These are phyloP conservation scores for Limenitis camilla DNA, from an alignment of 2,888 invertebrate genomes.

Conservation along the genomic window DNA sequence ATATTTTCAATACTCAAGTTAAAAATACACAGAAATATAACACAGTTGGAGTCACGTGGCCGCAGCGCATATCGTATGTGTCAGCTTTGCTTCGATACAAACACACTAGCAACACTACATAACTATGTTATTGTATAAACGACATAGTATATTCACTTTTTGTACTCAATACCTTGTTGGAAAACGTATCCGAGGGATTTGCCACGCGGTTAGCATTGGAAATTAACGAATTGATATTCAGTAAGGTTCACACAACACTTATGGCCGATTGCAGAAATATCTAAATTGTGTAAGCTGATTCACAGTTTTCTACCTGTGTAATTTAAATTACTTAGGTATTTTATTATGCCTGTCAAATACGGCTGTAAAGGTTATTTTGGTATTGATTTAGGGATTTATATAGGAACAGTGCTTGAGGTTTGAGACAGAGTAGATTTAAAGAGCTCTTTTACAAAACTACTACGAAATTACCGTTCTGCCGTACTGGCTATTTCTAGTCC, in stretches of 20 bases:
- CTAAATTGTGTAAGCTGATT: constrained; percentile 21
- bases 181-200: constrained; percentile 29
- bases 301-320: constrained; percentile 7
- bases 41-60: constrained; percentile 22
- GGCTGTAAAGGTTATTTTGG: not conserved
- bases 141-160: constrained; percentile 9
- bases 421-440: no score
- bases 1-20: not conserved
- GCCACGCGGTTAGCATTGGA: constrained; percentile 33
- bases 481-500: no score
- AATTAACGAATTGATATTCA: constrained; percentile 31
- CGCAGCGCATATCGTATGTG: constrained; percentile 16
- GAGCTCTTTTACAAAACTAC: no score
- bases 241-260: constrained; percentile 19
- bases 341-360: not conserved
- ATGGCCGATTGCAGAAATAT: constrained; percentile 21
- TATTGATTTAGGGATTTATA: not conserved
- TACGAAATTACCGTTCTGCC: no score
- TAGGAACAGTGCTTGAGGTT: no score
- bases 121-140: constrained; percentile 10
- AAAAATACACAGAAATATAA: constrained; percentile 2
- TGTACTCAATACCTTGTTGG: constrained; percentile 16
- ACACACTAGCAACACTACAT: constrained; percentile 9
- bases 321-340: not conserved
- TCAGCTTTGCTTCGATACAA: constrained; percentile 3